Conservation (phyloP, 2,797 vertebrate genomes). For the Danio tinwini region DNA sequence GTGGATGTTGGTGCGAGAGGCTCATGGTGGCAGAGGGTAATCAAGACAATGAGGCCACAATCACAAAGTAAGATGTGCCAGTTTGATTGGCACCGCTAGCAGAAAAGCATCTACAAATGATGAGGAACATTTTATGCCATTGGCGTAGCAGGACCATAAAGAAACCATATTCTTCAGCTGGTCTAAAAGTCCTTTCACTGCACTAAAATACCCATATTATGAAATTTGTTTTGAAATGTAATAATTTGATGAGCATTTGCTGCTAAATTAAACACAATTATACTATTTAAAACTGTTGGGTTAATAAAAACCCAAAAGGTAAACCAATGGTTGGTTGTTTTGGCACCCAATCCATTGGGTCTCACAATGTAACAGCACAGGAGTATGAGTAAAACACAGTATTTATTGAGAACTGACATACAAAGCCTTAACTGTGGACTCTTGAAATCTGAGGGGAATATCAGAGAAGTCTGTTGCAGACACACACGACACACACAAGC, state of each 20-base stretch:
- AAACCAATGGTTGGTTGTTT: too few relatives aligned
- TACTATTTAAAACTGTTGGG: too few relatives aligned
- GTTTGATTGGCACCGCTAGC: constrained; percentile 23
- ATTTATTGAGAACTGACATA: too few relatives aligned
- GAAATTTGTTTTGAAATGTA: neutral
- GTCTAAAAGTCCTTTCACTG: neutral
- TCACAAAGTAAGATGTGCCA: constrained; percentile 23
- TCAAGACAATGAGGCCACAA: constrained; percentile 46
- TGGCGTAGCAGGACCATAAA: neutral
- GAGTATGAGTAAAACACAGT: too few relatives aligned
- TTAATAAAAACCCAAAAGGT: too few relatives aligned
- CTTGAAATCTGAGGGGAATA: too few relatives aligned
- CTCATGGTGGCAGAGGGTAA: constrained; percentile 43
- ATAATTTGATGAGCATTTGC: neutral
- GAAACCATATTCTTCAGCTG: neutral
- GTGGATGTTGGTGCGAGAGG: constrained; percentile 42
- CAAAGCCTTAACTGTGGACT: too few relatives aligned
- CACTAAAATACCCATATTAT: neutral
- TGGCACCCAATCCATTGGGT: too few relatives aligned
- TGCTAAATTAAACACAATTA: too few relatives aligned
- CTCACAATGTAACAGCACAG: too few relatives aligned
- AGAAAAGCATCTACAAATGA: constrained; percentile 1
- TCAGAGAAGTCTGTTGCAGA: too few relatives aligned
- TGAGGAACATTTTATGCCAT: neutral
- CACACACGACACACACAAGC: too few relatives aligned